Conservation (phyloP, 2,113 vertebrate species). For the Motacilla alba region DNA sequence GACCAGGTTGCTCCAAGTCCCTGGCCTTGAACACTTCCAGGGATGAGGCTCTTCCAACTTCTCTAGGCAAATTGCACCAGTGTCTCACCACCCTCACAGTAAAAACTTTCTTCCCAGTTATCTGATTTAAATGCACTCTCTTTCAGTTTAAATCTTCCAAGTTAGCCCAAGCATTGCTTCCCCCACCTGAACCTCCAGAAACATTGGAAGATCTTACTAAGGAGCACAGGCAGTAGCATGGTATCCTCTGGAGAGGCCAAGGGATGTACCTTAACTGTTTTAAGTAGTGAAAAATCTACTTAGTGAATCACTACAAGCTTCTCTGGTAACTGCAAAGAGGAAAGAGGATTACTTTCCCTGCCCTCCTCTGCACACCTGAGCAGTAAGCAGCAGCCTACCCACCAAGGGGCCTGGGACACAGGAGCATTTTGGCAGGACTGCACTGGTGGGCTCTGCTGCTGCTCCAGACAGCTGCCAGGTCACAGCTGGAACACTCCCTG, state of each 20-base stretch:
- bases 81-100: background rate
- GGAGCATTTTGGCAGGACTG: background rate
- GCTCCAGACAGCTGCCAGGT: rapidly evolving
- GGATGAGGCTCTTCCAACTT: background rate
- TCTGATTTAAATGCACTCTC: background rate
- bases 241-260: background rate
- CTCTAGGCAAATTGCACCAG: background rate
- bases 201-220: background rate
- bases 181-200: background rate
- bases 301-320: background rate
- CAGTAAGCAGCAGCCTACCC: background rate
- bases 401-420: rapidly evolving
- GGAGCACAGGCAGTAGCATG: background rate
- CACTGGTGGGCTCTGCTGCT: rapidly evolving
- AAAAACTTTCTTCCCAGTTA: background rate
- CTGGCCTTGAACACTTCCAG: background rate
- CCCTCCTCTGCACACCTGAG: background rate
- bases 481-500: rapidly evolving
- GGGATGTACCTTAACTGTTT: background rate
- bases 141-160: background rate
- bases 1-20: background rate
- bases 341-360: background rate
- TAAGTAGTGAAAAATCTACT: background rate
- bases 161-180: background rate
- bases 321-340: background rate